Base-by-base conservation (phyloP, 1,140 invertebrate genomes). In the Drosophila cardini region DNA sequence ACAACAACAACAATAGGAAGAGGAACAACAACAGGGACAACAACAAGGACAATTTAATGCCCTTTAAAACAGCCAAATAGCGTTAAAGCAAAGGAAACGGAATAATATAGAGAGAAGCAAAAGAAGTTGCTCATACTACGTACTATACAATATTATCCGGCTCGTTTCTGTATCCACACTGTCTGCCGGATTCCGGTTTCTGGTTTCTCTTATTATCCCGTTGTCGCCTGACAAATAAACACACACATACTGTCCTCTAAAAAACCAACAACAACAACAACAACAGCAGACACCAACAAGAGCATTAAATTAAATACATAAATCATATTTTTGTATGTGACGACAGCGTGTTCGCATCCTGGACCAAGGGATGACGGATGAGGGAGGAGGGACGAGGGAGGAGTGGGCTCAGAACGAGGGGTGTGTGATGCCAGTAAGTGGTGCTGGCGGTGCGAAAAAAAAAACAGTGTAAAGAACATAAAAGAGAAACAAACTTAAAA, bases 281-380 rank as follows among this genome's bases (percentile, higher is more conserved):
- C 61, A 40, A 50, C 43, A 63, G 30, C 21, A 26, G 21, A 26
- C 48, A 83, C 48, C 67, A 83, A 72, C 80, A 79, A 72, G 60
- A 79, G 68, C 84, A 87, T 90, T 89, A 89, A 89, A 89, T 89
- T 89, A 84, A 89, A 89, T 84, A 80, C 84, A 89, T 89, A 89
- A 89, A 89, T 89, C 84, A 89, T 89, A 67, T 83, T 82, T 86
- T 79, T 84, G 56, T 69, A 61, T 67, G 61, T 71, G 78, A 68
- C 82, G 67, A 72, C 82, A 72, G 82, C 57, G 48, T 68, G 63
- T 52, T 57, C 56, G 76, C 68, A 70, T 75, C 65, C 70, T 53
- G 60, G 40, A 58, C 15, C 50, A 30, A 64, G 64, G 13, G 36
- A 45, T 26, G 21, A 26, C 3, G 21, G 21, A 0, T 3, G 5